phyloP scores from a whole-genome alignment of 37 sponge, comb jelly and placozoan genomes.

The Theonella swinhoei region DNA sequence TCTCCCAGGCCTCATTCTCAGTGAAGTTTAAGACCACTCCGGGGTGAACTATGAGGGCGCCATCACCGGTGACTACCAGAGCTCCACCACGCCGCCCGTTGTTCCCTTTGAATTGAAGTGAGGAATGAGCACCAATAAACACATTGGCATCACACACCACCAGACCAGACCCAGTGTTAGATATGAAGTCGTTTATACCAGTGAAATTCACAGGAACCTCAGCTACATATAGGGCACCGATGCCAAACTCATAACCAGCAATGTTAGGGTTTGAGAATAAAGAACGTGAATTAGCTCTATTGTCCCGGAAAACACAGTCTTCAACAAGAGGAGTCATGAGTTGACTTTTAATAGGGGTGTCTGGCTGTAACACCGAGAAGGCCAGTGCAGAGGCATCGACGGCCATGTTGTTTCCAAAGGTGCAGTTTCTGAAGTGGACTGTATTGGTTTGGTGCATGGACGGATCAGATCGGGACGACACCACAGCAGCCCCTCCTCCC shows the following conservation, averaged over 20 bases:
- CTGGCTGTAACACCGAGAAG: constrained; percentile 29
- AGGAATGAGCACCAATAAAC: not conserved
- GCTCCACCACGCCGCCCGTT: constrained; percentile 50
- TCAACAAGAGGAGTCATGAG: constrained; percentile 28
- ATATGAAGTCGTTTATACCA: constrained; percentile 19
- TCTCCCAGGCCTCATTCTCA: constrained; percentile 15
- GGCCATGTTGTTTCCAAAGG: constrained; percentile 8
- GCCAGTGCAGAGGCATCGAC: constrained; percentile 39
- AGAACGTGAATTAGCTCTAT: not conserved
- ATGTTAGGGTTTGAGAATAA: not conserved
- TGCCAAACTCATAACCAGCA: constrained; percentile 21
- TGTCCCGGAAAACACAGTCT: constrained; percentile 36
- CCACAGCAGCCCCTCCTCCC: constrained; percentile 41
- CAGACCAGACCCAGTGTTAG: constrained; percentile 33
- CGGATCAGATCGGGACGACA: not conserved
- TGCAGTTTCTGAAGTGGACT: constrained; percentile 23
- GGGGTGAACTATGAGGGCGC: constrained; percentile 18
- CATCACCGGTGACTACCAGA: constrained; percentile 27
- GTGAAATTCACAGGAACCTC: constrained; percentile 17
- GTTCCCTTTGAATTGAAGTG: constrained; percentile 29
- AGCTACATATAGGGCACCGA: constrained; percentile 32
- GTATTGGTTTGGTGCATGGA: constrained; percentile 2
- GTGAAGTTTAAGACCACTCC: constrained; percentile 14
- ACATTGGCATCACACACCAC: constrained; percentile 37
- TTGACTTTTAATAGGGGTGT: not conserved